phyloP scores from a whole-genome alignment of 2,113 vertebrate genomes.

The Pangasianodon hypophthalmus region DNA sequence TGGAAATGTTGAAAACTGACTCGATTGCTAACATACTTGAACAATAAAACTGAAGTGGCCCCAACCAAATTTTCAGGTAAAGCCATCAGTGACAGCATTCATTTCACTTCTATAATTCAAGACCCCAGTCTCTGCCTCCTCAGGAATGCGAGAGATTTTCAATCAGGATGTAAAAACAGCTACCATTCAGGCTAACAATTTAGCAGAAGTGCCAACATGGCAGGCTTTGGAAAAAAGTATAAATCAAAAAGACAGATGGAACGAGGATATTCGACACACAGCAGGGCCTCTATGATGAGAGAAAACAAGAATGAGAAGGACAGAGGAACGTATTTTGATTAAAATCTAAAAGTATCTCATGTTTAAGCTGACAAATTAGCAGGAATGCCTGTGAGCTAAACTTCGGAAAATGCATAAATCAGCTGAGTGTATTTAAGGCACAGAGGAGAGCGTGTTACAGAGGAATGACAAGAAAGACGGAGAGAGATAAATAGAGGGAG shows the following conservation, averaged over 20 bases:
- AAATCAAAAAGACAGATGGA: conserved; percentile 1
- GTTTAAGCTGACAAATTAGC: background rate
- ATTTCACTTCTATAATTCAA: background rate
- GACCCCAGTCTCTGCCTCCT: background rate
- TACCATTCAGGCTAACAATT: background rate
- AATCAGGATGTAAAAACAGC: background rate
- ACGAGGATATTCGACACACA: background rate
- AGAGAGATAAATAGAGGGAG: background rate
- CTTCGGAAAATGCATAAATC: background rate
- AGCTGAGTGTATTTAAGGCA: background rate
- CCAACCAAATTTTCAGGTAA: background rate
- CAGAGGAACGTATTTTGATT: background rate
- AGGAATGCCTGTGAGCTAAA: background rate
- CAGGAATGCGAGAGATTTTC: background rate
- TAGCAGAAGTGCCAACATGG: background rate
- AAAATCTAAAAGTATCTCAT: background rate
- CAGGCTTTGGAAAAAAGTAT: background rate
- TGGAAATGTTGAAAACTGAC: conserved; percentile 23
- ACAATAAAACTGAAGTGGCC: background rate
- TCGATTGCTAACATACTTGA: background rate
- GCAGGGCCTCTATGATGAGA: background rate
- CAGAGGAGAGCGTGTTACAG: background rate
- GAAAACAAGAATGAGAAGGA: background rate
- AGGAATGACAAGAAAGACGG: background rate
- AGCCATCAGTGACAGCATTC: background rate